Percentiles rank a stretch among this genome's conserved stretches.
Evolutionary conservation across 2,888 invertebrate genomes (phyloP).

Genomic region (Chromoteleia sp.): DNA sequence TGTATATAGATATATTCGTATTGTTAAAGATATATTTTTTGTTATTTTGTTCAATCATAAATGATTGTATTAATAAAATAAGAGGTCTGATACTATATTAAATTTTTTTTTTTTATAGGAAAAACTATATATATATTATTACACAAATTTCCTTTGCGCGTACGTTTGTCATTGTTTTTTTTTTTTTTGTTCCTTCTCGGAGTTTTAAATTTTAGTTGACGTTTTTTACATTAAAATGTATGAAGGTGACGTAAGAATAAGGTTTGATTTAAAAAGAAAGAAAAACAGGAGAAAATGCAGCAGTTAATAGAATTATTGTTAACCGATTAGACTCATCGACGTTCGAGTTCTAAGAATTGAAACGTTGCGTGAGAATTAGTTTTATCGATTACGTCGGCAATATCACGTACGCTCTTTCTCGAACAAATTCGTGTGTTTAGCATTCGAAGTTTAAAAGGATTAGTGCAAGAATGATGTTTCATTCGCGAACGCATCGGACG

Average conservation of each 20-base stretch:
- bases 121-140: too few species aligned
- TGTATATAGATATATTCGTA: too few species aligned
- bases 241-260: constrained; percentile 1
- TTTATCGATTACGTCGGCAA: constrained; percentile 40
- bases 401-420: constrained; percentile 13
- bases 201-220: too few species aligned
- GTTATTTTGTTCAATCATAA: too few species aligned
- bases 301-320: constrained; percentile 14
- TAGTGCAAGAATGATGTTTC: background rate
- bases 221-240: constrained; percentile 9
- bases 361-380: constrained; percentile 45
- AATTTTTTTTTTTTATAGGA: too few species aligned
- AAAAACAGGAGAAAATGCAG: constrained; percentile 12
- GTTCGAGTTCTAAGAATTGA: constrained; percentile 33
- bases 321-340: constrained; percentile 20
- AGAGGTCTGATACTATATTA: too few species aligned
- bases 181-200: too few species aligned
- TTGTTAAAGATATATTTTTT: too few species aligned
- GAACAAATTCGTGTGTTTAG: background rate
- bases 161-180: too few species aligned
- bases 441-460: background rate
- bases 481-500: background rate
- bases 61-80: too few species aligned
- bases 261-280: background rate
- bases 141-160: too few species aligned